Evolutionary conservation across 2,888 invertebrate species (phyloP).

Genomic region (Suillia variegata): DNA sequence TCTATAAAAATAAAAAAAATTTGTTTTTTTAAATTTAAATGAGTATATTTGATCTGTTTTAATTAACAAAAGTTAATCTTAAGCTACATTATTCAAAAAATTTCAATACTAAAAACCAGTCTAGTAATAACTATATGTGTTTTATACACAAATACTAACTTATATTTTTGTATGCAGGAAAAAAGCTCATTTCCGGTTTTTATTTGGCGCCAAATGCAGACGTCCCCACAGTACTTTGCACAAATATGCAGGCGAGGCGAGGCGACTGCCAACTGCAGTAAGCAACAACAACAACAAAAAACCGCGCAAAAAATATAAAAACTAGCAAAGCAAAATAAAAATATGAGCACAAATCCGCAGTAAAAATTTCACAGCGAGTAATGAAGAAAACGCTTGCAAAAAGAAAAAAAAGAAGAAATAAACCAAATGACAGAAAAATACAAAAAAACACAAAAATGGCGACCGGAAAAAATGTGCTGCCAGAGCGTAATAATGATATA

Average conservation of each 20-base stretch:
- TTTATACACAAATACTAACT: too few species aligned
- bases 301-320: too few species aligned
- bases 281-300: background rate
- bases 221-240: background rate
- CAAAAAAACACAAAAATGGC: slow-evolving; percentile 1
- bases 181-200: too few species aligned
- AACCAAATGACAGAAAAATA: background rate
- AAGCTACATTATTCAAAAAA: too few species aligned
- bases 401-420: background rate
- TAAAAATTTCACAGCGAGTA: slow-evolving; percentile 3
- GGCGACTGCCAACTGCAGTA: background rate
- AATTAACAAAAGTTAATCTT: too few species aligned
- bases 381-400: background rate
- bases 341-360: background rate
- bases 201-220: too few species aligned
- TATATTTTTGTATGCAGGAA: too few species aligned
- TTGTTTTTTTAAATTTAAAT: too few species aligned
- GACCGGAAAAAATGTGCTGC: slow-evolving; percentile 1
- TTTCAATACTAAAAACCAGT: too few species aligned
- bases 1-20: too few species aligned
- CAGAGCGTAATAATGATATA: slow-evolving; percentile 1
- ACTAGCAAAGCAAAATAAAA: background rate
- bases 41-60: too few species aligned
- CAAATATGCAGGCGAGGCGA: background rate
- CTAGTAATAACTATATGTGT: too few species aligned